phyloP scores from a whole-genome alignment of 2,888 invertebrate genomes.

The Macropis europaea region DNA sequence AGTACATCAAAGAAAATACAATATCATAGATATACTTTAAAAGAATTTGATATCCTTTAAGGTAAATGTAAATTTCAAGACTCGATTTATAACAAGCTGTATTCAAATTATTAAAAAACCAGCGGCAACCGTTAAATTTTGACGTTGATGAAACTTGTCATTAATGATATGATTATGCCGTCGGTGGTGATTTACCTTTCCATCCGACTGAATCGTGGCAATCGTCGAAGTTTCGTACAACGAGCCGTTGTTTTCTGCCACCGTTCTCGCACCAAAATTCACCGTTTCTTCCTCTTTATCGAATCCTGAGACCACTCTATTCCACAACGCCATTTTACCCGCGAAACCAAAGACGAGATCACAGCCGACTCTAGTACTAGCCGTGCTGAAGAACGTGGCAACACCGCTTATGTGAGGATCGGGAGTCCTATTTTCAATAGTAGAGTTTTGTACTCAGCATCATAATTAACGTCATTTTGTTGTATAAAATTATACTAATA shows the following conservation, averaged over 20 bases:
- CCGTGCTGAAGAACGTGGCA: no score
- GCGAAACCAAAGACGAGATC: no score
- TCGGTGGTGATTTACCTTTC: slow-evolving; percentile 50
- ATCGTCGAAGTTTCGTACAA: slow-evolving; percentile 81
- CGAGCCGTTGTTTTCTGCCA: slow-evolving; percentile 78
- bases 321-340: slow-evolving; percentile 73
- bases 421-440: no score
- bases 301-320: slow-evolving; percentile 79
- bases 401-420: no score
- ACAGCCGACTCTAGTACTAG: no score
- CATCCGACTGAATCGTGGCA: slow-evolving; percentile 75
- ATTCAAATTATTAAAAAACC: neutral
- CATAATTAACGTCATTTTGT: no score
- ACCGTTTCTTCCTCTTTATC: slow-evolving; percentile 81
- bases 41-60: neutral
- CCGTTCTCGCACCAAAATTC: slow-evolving; percentile 81
- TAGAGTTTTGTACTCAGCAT: no score
- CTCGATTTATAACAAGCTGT: neutral
- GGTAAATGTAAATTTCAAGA: neutral
- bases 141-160: no score
- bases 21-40: no score
- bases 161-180: neutral
- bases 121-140: neutral
- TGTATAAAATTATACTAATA: no score
- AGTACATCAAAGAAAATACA: neutral